Evolutionary conservation across 2,797 vertebrate species (phyloP), one percentile per base, ranked within the genome.

Genomic region (Amphiprion clarkii): DNA sequence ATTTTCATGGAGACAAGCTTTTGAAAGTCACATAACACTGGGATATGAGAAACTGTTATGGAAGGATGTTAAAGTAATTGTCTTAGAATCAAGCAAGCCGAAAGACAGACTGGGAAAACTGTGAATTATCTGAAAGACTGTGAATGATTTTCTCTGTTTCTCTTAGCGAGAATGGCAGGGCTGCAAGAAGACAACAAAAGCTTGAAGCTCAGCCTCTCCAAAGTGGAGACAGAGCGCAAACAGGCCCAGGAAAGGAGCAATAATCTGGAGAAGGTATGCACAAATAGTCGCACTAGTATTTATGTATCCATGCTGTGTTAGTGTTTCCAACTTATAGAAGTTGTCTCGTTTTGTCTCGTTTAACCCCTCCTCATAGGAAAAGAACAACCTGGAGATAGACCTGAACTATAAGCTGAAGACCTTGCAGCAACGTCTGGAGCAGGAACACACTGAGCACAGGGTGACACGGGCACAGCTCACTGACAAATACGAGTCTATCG

Each of bases 331-430:
- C 13, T 27, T 54, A 17, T 63, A 56, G 9, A 31, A 5, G n/a
- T 46, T 16, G n/a, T 49, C 17, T 44, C 14, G 19, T 19, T 19
- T 46, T 8, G 16, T 46, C 44, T 46, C 16, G 17, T 46, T 19
- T 46, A 8, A 6, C 5, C 1, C 5, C 13, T 64, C 29, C 71
- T 79, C 79, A 59, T 78, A 99, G 98, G 98, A 99, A 89, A 99
- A 97, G 91, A 99, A 98, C 94, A 98, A 95, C 89, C 90, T 98
- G 89, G 98, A 99, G 93, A 99, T 99, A 68, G 98, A 99, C 91
- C 95, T 99, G 90, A 99, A 97, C 93, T 99, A 99, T 93, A 97
- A 97, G 82, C 96, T 99, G 67, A 99, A 99, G 88, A 97, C 95
- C 1, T 93, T 99, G 82, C 97, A 99, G 93, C 97, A 99, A 79